These are phyloP conservation scores for Podilymbus podiceps DNA, from an alignment of 2,113 vertebrate genomes.

Conservation along the genomic window DNA sequence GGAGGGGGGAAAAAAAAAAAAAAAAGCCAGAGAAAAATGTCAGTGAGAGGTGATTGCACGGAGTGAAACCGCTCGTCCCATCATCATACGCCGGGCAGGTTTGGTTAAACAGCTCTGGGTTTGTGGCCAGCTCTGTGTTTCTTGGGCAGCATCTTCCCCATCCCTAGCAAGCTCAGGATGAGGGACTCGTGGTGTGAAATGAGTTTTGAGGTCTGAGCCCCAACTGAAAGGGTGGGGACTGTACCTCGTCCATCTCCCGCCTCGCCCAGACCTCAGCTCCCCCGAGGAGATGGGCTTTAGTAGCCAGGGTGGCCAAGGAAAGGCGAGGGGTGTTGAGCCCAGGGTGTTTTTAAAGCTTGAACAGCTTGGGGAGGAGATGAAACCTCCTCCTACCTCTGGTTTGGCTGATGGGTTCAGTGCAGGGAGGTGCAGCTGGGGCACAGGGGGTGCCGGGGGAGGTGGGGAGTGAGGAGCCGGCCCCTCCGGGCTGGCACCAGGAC, in stretches of 20 bases:
- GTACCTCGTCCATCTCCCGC: neutral
- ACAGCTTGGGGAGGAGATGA: neutral
- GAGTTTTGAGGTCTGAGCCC: neutral
- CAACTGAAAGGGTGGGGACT: neutral
- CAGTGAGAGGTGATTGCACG: rapidly evolving
- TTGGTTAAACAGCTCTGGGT: neutral
- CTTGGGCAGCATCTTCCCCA: neutral
- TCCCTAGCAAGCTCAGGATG: neutral
- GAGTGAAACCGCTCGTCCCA: neutral
- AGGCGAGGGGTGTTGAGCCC: neutral
- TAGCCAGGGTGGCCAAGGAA: neutral
- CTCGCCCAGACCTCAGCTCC: neutral
- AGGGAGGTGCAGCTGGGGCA: neutral
- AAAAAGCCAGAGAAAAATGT: neutral
- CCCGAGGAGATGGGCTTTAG: rapidly evolving
- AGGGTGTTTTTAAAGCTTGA: neutral
- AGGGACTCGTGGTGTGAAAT: neutral
- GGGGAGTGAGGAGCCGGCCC: neutral
- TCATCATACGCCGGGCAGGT: rapidly evolving
- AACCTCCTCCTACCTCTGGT: neutral
- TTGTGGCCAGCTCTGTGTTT: neutral
- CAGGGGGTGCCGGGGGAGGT: neutral
- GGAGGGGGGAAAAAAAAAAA: too few relatives aligned
- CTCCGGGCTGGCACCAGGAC: rapidly evolving
- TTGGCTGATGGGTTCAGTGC: neutral